phyloP scores from a whole-genome alignment of 2,113 vertebrate genomes.

The Ictidomys tridecemlineatus region DNA sequence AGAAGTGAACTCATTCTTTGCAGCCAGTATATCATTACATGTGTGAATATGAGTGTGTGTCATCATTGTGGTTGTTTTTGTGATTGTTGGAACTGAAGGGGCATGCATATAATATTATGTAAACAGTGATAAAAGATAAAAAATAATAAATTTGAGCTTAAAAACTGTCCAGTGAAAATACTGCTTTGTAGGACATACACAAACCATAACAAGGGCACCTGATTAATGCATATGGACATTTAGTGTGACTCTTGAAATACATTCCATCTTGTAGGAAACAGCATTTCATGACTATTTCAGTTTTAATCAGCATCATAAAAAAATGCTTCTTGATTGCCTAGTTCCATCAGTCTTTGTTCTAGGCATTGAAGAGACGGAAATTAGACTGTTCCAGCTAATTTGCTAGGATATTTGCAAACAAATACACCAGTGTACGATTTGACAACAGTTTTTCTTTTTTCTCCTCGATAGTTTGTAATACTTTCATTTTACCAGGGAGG shows the following conservation, averaged over 20 bases:
- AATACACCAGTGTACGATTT: not conserved
- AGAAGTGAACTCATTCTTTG: conserved; percentile 13
- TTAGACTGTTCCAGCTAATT: not conserved
- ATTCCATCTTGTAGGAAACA: not conserved
- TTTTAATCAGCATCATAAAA: conserved; percentile 39
- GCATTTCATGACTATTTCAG: not conserved
- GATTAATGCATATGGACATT: not conserved
- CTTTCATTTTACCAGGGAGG: conserved; percentile 29
- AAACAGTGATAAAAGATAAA: not conserved
- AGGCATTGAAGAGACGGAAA: not conserved
- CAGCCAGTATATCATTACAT: not conserved
- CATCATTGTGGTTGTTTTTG: not conserved
- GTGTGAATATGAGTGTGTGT: not conserved
- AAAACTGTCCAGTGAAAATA: conserved; percentile 15
- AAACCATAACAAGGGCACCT: not conserved
- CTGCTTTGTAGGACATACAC: not conserved
- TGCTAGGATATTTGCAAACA: conserved; percentile 38
- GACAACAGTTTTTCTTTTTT: not conserved
- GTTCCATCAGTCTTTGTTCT: conserved; percentile 7
- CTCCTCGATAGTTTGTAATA: not conserved
- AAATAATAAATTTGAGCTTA: not conserved
- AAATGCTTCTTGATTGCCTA: not conserved
- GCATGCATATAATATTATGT: not conserved
- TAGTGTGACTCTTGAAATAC: not conserved
- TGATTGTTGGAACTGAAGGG: not conserved